phyloP scores from a whole-genome alignment of 2,888 invertebrate genomes.

The Atherix ibis region DNA sequence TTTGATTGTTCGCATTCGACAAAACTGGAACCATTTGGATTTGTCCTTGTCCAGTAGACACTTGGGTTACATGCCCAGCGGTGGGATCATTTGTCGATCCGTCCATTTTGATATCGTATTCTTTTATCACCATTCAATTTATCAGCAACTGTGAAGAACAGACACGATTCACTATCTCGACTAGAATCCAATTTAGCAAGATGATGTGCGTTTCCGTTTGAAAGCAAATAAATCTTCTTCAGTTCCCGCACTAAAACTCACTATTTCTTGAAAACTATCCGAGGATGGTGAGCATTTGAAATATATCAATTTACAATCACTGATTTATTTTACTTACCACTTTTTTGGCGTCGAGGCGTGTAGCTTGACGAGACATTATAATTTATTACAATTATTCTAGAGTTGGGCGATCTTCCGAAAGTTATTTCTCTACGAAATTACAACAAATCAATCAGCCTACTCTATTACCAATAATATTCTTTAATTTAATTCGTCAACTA shows the following conservation, averaged over 20 bases:
- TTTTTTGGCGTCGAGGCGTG: slow-evolving; percentile 31
- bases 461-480: too few species aligned
- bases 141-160: slow-evolving; percentile 9
- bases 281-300: too few species aligned
- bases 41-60: slow-evolving; percentile 10
- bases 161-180: neutral
- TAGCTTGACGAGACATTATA: slow-evolving; percentile 31
- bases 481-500: too few species aligned
- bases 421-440: too few species aligned
- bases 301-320: too few species aligned
- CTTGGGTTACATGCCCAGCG: slow-evolving; percentile 7
- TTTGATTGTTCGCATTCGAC: slow-evolving; percentile 17
- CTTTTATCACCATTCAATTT: slow-evolving; percentile 21
- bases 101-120: slow-evolving; percentile 11
- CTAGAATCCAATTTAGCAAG: neutral
- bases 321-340: slow-evolving; percentile 29
- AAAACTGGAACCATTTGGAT: slow-evolving; percentile 13
- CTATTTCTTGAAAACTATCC: too few species aligned
- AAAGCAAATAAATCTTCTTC: neutral
- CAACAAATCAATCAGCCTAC: too few species aligned
- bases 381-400: too few species aligned
- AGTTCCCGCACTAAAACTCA: neutral
- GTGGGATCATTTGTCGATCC: slow-evolving; percentile 4
- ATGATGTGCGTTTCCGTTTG: too few species aligned
- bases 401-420: too few species aligned